Evolutionary conservation across 2,113 vertebrate species (phyloP).

Genomic region (Stomatorhinus ivindoensis): DNA sequence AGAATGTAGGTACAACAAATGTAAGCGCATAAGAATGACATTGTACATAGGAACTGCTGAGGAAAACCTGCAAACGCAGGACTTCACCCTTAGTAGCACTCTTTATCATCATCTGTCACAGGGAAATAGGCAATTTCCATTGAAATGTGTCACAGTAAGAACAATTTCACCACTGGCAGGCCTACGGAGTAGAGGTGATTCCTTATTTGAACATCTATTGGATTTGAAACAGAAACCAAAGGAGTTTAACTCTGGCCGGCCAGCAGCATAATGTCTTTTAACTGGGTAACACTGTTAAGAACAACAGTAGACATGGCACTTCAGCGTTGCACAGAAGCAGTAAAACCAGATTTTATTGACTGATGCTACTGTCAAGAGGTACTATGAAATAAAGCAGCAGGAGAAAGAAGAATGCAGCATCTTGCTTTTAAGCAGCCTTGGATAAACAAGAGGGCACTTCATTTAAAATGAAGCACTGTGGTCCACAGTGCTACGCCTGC

Average conservation of each 20-base stretch:
- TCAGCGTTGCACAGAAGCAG: not conserved
- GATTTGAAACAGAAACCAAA: not conserved
- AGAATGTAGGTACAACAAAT: not conserved
- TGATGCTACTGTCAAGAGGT: not conserved
- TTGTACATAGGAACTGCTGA: not conserved
- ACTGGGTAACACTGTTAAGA: not conserved
- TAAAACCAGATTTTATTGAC: not conserved
- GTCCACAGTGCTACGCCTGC: not conserved
- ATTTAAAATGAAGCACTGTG: not conserved
- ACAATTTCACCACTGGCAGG: conserved; percentile 1
- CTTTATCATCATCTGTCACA: conserved; percentile 8
- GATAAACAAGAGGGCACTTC: not conserved
- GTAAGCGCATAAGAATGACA: not conserved
- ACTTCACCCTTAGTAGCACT: not conserved
- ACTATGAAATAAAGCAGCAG: not conserved
- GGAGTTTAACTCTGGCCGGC: not conserved
- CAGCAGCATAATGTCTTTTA: not conserved
- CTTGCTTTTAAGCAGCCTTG: not conserved
- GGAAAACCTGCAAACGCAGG: not conserved
- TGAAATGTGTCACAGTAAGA: not conserved
- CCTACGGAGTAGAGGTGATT: conserved; percentile 5
- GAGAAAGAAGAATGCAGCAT: not conserved
- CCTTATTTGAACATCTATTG: not conserved
- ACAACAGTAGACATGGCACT: not conserved
- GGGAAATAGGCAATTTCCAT: not conserved